These are phyloP conservation scores for Clytia hemisphaerica DNA, from an alignment of 30 jellyfish, hydroid and myxozoan genomes.

Conservation along the genomic window DNA sequence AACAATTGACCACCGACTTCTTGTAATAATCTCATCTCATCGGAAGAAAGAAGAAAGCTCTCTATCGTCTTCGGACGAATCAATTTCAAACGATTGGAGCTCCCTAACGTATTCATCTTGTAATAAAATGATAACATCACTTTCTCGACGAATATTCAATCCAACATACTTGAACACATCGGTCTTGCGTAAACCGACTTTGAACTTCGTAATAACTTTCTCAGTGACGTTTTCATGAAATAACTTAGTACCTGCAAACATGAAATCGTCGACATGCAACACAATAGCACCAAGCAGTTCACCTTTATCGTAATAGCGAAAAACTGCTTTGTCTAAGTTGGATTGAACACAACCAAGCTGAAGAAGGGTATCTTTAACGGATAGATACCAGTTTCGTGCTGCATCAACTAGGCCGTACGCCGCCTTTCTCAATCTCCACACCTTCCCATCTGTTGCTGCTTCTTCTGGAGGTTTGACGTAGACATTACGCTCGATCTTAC, in stretches of 20 bases:
- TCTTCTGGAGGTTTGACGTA: conserved; percentile 12
- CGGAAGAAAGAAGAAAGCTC: background rate
- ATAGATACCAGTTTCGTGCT: conserved; percentile 13
- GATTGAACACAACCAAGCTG: conserved; percentile 13
- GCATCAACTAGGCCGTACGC: conserved; percentile 20
- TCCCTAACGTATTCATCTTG: background rate
- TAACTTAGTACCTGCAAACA: too few species aligned
- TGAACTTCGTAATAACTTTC: too few species aligned
- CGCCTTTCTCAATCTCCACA: background rate
- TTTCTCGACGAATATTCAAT: background rate
- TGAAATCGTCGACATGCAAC: too few species aligned
- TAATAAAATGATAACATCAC: background rate
- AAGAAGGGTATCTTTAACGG: background rate
- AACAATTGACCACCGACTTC: background rate
- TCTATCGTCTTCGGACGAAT: background rate
- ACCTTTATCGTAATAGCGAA: background rate
- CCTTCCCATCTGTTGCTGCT: background rate
- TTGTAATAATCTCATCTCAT: background rate
- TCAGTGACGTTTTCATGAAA: too few species aligned
- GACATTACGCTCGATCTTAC: background rate
- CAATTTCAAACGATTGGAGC: conserved; percentile 3
- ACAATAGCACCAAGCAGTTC: too few species aligned
- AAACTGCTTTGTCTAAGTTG: conserved; percentile 14
- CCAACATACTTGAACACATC: background rate
- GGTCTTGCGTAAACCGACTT: background rate